Percentiles rank a stretch among this genome's conserved stretches.
These are phyloP conservation scores for Chrysolina americana DNA, from an alignment of 2,888 invertebrate species.

Conservation along the genomic window DNA sequence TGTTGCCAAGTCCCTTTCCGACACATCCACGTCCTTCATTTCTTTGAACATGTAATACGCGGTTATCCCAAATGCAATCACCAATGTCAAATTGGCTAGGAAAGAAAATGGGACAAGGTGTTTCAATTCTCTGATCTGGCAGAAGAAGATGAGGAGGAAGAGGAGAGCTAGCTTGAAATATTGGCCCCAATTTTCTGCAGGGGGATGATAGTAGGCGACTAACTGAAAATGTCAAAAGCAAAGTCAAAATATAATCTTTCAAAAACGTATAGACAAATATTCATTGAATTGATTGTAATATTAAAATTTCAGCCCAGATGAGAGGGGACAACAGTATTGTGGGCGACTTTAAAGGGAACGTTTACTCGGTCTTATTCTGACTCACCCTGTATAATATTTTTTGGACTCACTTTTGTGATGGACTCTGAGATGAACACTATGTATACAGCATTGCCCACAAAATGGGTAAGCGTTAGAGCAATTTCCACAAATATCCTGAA, in stretches of 20 bases:
- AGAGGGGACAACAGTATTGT: too few relatives aligned
- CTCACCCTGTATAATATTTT: too few relatives aligned
- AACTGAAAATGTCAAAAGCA: conserved; percentile 72
- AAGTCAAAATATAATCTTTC: too few relatives aligned
- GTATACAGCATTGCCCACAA: conserved; percentile 82
- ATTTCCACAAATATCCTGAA: conserved; percentile 79
- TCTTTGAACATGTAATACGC: conserved; percentile 82
- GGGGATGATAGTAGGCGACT: conserved; percentile 73
- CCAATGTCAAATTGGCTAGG: conserved; percentile 87
- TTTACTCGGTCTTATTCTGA: too few relatives aligned
- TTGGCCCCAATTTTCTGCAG: conserved; percentile 69
- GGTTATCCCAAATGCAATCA: conserved; percentile 82
- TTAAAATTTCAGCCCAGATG: too few relatives aligned
- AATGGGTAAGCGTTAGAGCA: conserved; percentile 79
- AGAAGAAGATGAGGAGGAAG: conserved; percentile 80
- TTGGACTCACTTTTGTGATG: conserved; percentile 75
- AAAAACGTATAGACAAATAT: too few relatives aligned
- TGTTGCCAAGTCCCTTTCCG: conserved; percentile 38
- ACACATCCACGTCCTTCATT: conserved; percentile 47
- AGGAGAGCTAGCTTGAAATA: conserved; percentile 79
- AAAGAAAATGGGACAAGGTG: conserved; percentile 92
- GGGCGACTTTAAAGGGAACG: too few relatives aligned
- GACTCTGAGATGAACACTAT: conserved; percentile 83
- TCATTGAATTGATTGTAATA: too few relatives aligned
- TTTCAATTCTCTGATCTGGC: conserved; percentile 84